Evolutionary conservation across 2,888 invertebrate species (phyloP).

Genomic region (Philaethria dido): DNA sequence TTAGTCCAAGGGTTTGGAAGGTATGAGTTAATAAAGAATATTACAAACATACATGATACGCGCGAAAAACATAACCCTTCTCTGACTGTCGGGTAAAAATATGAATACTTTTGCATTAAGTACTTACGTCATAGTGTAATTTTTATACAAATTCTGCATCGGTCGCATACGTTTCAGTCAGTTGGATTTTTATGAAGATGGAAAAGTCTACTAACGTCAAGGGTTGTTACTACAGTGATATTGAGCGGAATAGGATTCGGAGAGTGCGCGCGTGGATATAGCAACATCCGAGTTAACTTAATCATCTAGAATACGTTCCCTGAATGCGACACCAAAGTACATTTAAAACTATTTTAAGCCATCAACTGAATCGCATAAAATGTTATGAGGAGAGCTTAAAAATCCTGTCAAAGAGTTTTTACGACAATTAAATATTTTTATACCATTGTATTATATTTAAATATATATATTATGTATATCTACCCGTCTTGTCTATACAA

Average conservation of each 20-base stretch:
- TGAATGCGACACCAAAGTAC: constrained; percentile 6
- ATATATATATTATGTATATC: no score
- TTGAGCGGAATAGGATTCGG: constrained; percentile 7
- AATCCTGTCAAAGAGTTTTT: no score
- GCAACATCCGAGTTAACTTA: constrained; percentile 19
- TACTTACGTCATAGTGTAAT: neutral
- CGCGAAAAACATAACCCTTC: no score
- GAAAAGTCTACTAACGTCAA: neutral
- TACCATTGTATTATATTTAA: no score
- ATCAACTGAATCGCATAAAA: neutral
- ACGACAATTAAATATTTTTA: no score
- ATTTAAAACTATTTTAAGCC: neutral
- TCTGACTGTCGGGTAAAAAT: no score
- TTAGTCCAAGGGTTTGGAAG: no score
- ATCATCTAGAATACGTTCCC: constrained; percentile 13
- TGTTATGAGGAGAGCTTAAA: neutral
- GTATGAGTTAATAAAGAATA: no score
- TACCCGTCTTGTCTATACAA: no score
- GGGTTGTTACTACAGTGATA: constrained; percentile 20
- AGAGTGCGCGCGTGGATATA: neutral
- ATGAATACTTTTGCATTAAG: no score
- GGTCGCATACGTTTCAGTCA: neutral
- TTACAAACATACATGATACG: no score
- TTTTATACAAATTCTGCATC: neutral
- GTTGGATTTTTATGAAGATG: neutral